phyloP scores from a whole-genome alignment of 2,797 vertebrate genomes.

The Enteromius radiatus region DNA sequence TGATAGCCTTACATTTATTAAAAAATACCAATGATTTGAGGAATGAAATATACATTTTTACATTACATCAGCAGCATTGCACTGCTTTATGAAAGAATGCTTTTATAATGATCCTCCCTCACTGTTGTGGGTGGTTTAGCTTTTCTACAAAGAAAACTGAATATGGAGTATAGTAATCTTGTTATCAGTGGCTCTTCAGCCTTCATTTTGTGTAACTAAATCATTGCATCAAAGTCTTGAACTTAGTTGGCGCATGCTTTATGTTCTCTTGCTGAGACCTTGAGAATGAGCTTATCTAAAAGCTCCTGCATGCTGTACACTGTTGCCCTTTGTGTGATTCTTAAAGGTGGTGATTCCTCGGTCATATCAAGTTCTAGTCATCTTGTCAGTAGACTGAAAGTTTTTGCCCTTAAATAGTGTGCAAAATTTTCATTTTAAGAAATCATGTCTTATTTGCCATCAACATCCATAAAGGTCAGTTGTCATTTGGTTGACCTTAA shows the following conservation, averaged over 20 bases:
- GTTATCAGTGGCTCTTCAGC: background rate
- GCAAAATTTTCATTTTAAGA: background rate
- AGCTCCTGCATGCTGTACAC: background rate
- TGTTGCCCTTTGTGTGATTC: background rate
- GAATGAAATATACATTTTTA: accelerated
- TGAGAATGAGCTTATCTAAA: background rate
- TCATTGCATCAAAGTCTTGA: background rate
- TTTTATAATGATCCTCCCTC: background rate
- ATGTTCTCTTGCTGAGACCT: background rate
- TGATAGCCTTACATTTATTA: no score
- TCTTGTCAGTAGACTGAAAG: background rate
- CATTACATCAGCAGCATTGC: background rate
- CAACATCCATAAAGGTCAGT: background rate
- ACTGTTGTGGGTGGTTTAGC: no score
- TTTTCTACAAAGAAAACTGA: no score
- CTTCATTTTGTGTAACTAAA: background rate
- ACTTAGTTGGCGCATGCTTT: background rate
- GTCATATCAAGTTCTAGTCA: background rate
- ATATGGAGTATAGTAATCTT: background rate
- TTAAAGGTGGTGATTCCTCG: background rate
- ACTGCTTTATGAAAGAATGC: background rate
- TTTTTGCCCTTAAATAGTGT: background rate
- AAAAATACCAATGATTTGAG: background rate
- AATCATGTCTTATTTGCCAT: background rate
- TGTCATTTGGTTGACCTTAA: background rate